Percentiles rank a stretch among this genome's conserved stretches.
Conservation (phyloP, 2,797 vertebrate genomes). For the Thripadectes ignobilis region DNA sequence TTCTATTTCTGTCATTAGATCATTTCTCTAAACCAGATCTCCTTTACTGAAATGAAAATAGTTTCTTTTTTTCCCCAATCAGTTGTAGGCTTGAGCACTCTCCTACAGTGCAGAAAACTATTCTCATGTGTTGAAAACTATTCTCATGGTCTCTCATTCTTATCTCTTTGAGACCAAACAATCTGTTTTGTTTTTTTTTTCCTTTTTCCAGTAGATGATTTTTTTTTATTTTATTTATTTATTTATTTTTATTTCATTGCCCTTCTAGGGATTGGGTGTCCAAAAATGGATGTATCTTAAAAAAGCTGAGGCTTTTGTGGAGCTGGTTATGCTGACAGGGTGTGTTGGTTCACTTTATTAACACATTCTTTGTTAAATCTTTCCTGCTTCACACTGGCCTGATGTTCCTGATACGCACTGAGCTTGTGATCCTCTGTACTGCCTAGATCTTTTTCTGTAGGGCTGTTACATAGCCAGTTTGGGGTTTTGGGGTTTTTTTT, state of each 20-base stretch:
- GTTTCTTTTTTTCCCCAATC: not conserved
- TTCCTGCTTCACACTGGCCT: not conserved
- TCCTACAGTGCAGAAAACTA: not conserved
- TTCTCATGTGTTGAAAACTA: not conserved
- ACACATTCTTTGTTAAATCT: not conserved
- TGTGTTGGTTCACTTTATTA: not conserved
- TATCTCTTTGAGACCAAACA: not conserved
- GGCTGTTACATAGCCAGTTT: not conserved
- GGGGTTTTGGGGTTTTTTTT: fast-evolving
- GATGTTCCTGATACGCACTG: not conserved
- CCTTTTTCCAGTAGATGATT: not conserved
- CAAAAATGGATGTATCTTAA: not conserved
- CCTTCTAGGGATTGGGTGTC: not conserved
- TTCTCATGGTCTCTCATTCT: not conserved
- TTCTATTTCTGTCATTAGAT: not conserved
- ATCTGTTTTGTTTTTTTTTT: fast-evolving
- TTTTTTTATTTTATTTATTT: too few species aligned
- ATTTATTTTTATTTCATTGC: not conserved
- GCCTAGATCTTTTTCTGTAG: not conserved
- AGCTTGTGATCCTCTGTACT: not conserved
- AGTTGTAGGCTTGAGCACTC: not conserved
- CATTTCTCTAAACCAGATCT: not conserved
- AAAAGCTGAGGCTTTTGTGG: not conserved
- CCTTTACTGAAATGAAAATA: not conserved
- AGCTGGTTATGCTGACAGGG: not conserved